phyloP scores from a whole-genome alignment of 2,113 vertebrate species.

The Leuciscus idus region DNA sequence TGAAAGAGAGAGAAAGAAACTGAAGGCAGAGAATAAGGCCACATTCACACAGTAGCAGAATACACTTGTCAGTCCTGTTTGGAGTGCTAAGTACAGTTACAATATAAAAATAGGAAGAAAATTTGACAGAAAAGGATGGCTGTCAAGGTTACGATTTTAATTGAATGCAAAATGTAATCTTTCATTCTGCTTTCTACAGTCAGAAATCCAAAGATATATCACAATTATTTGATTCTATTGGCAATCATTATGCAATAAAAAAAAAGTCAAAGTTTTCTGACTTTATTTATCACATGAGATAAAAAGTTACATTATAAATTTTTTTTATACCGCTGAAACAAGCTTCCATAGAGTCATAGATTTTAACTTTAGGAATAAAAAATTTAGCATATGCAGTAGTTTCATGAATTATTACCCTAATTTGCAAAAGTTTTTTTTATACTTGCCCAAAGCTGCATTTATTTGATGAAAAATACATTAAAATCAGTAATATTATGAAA shows the following conservation, averaged over 20 bases:
- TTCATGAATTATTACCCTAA: too few relatives aligned
- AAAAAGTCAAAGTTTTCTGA: too few relatives aligned
- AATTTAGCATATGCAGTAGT: too few relatives aligned
- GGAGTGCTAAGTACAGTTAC: background rate
- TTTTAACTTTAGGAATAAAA: too few relatives aligned
- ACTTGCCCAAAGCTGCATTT: too few relatives aligned
- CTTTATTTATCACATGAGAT: too few relatives aligned
- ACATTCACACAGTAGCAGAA: slow-evolving; percentile 23
- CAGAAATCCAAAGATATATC: background rate
- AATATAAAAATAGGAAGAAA: background rate
- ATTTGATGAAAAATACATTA: too few relatives aligned
- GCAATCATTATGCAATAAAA: background rate
- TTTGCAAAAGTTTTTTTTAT: too few relatives aligned
- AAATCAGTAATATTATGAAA: too few relatives aligned
- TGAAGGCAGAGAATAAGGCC: slow-evolving; percentile 9
- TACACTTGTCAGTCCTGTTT: background rate
- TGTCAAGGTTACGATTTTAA: background rate
- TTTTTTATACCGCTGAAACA: too few relatives aligned
- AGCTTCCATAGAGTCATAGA: too few relatives aligned
- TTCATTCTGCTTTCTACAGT: background rate
- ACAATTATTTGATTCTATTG: background rate
- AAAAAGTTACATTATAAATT: too few relatives aligned
- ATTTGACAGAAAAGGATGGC: background rate
- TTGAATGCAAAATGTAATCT: background rate
- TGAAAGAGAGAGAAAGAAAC: slow-evolving; percentile 36